phyloP scores from a whole-genome alignment of 2,888 invertebrate genomes.

The Elmis aenea region DNA sequence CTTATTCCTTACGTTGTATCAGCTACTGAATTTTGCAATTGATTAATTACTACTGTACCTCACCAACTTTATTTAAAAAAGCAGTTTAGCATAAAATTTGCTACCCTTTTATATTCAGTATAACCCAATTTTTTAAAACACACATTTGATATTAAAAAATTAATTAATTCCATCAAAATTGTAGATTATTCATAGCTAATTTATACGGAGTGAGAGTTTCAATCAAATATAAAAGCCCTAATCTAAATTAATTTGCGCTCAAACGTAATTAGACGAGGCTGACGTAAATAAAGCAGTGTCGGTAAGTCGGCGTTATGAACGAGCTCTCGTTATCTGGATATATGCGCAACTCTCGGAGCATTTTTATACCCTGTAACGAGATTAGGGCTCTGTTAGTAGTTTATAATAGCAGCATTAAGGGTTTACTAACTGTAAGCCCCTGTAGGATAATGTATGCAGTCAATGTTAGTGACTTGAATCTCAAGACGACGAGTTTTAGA shows the following conservation, averaged over 20 bases:
- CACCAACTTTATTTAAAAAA: too few species aligned
- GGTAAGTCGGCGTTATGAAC: constrained; percentile 18
- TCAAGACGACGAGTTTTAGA: too few species aligned
- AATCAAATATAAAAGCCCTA: constrained; percentile 13
- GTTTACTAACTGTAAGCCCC: constrained; percentile 31
- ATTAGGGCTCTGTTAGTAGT: constrained; percentile 34
- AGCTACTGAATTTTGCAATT: too few species aligned
- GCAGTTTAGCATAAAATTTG: too few species aligned
- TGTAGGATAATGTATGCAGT: constrained; percentile 32
- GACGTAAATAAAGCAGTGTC: constrained; percentile 17
- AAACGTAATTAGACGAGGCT: constrained; percentile 19
- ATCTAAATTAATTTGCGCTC: constrained; percentile 19
- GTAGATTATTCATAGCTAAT: constrained; percentile 10
- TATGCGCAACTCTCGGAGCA: constrained; percentile 26
- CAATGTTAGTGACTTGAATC: constrained; percentile 18
- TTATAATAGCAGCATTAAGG: constrained; percentile 37
- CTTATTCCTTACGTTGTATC: too few species aligned
- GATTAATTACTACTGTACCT: too few species aligned
- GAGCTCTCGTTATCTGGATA: constrained; percentile 23
- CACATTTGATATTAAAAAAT: too few species aligned
- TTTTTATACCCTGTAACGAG: constrained; percentile 33
- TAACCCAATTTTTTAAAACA: too few species aligned
- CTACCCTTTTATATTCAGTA: too few species aligned
- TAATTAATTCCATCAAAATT: too few species aligned
- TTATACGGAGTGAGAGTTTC: constrained; percentile 12